These are phyloP conservation scores for Zaprionus lineosus DNA, from an alignment of 2,888 invertebrate genomes.

Conservation along the genomic window DNA sequence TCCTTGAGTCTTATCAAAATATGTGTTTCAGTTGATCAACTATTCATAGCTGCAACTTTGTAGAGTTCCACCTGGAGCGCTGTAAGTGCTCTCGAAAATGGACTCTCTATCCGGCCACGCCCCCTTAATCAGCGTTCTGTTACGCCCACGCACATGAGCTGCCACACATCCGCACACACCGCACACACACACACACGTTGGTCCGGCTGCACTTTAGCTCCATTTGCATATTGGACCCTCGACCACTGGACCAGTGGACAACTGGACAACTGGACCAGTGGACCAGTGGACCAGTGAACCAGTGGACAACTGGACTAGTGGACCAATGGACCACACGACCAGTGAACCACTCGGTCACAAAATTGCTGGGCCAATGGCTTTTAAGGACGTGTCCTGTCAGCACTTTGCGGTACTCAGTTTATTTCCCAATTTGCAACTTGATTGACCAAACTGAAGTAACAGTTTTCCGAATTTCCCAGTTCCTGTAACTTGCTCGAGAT, in stretches of 20 bases:
- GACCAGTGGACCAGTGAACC: too few relatives aligned
- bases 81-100: too few relatives aligned
- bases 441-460: conserved; percentile 45
- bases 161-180: not conserved
- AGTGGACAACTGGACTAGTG: too few relatives aligned
- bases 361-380: conserved; percentile 38
- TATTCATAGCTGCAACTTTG: too few relatives aligned
- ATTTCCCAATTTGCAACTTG: conserved; percentile 68
- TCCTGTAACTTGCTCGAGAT: too few relatives aligned
- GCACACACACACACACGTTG: not conserved
- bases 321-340: too few relatives aligned
- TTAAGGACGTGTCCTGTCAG: conserved; percentile 39
- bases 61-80: too few relatives aligned
- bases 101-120: too few relatives aligned
- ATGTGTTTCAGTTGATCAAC: too few relatives aligned
- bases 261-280: conserved; percentile 31
- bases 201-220: not conserved
- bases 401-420: conserved; percentile 49
- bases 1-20: too few relatives aligned
- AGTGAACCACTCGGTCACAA: conserved; percentile 17
- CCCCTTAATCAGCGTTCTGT: too few relatives aligned
- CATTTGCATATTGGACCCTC: not conserved
- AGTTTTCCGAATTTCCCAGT: conserved; percentile 8
- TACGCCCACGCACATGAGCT: not conserved
- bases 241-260: conserved; percentile 24